phyloP scores from a whole-genome alignment of 2,888 invertebrate genomes.

The Polymixis flavicincta region DNA sequence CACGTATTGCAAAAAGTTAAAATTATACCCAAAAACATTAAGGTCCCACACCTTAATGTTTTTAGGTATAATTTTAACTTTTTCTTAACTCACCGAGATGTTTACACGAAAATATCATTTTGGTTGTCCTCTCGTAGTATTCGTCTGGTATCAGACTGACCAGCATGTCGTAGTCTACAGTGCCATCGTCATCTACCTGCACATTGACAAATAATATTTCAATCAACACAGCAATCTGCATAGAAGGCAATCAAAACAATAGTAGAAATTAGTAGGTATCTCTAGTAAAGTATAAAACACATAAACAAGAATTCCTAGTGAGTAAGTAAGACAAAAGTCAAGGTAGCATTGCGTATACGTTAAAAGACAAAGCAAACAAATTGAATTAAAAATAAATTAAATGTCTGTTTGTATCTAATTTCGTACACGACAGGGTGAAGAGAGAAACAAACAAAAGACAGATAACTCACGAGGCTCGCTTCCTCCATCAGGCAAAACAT shows the following conservation, averaged over 20 bases:
- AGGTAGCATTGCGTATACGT: conserved; percentile 39
- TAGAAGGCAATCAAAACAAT: not conserved
- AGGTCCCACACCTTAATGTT: too few relatives aligned
- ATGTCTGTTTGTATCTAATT: conserved; percentile 80
- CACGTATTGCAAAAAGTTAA: not conserved
- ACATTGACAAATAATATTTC: not conserved
- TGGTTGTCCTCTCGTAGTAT: conserved; percentile 80
- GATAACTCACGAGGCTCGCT: conserved; percentile 88
- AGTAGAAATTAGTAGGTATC: not conserved
- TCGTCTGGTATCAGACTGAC: conserved; percentile 87
- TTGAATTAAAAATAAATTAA: conserved; percentile 81
- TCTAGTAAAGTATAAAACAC: not conserved
- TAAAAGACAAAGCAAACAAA: conserved; percentile 73
- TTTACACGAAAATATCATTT: conserved; percentile 85
- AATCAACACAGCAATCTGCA: not conserved
- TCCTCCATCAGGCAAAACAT: conserved; percentile 90
- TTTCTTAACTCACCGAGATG: conserved; percentile 84
- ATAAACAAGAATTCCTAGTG: conserved; percentile 3
- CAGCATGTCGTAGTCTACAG: conserved; percentile 87
- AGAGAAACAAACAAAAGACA: conserved; percentile 80
- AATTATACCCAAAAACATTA: not conserved
- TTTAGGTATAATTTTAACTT: too few relatives aligned
- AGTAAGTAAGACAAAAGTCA: conserved; percentile 26
- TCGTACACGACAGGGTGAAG: conserved; percentile 72
- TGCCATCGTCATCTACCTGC: conserved; percentile 85